Conservation (phyloP, 2,888 invertebrate species). For the Balanococcus diminutus region DNA sequence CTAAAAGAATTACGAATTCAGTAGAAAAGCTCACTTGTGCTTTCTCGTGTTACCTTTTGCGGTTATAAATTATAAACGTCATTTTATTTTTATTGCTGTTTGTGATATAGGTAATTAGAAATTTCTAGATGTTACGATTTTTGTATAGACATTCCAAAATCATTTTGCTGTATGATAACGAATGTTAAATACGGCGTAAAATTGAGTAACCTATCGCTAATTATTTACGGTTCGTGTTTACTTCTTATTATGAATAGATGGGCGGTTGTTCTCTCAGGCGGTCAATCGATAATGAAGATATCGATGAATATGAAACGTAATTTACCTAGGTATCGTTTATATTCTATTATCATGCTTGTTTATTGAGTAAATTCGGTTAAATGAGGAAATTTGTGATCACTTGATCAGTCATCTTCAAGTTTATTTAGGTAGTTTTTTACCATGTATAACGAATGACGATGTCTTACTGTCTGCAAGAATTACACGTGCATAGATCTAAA, state of each 20-base stretch:
- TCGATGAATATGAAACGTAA: not conserved
- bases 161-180: not conserved
- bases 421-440: too few relatives aligned
- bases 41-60: not conserved
- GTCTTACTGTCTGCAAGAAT: too few relatives aligned
- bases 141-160: not conserved
- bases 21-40: not conserved
- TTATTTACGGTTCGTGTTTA: not conserved
- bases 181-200: not conserved
- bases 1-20: slow-evolving; percentile 61
- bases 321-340: not conserved
- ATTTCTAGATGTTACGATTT: not conserved
- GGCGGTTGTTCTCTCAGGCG: not conserved
- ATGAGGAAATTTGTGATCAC: not conserved
- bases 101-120: not conserved
- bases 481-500: too few relatives aligned
- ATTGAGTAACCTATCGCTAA: not conserved
- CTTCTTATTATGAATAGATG: not conserved
- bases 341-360: not conserved
- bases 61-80: not conserved
- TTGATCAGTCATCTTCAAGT: not conserved
- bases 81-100: not conserved
- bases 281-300: not conserved
- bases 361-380: not conserved
- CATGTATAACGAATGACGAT: too few relatives aligned